phyloP scores from a whole-genome alignment of 2,797 vertebrate species.

The Pantherophis alleghaniensis region DNA sequence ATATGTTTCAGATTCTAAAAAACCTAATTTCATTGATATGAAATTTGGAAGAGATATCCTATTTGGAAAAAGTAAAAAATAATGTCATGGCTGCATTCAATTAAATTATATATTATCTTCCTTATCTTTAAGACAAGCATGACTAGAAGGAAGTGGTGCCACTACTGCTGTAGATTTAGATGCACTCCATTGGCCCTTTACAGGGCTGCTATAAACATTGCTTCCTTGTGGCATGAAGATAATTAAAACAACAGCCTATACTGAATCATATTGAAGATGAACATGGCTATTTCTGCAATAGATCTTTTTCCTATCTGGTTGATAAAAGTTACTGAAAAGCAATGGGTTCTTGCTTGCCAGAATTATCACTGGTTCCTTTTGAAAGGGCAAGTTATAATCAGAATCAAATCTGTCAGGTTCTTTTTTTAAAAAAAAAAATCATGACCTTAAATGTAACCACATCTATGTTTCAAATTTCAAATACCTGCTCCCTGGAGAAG shows the following conservation, averaged over 20 bases:
- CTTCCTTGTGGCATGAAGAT: neutral
- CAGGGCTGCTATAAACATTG: conserved; percentile 8
- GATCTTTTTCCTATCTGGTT: neutral
- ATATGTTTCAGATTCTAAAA: neutral
- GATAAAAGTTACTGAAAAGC: neutral
- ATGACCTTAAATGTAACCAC: neutral
- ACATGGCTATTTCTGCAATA: neutral
- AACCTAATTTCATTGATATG: neutral
- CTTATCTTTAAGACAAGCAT: neutral
- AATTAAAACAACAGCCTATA: neutral
- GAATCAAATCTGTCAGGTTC: neutral
- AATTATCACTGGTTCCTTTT: neutral
- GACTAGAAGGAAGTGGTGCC: neutral
- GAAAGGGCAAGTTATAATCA: neutral
- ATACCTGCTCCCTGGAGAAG: neutral
- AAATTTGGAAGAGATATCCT: neutral
- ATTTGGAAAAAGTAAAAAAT: neutral
- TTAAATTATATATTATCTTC: neutral
- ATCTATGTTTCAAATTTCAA: neutral
- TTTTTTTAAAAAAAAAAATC: neutral
- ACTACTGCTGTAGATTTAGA: neutral
- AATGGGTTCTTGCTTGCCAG: neutral
- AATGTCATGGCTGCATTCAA: neutral
- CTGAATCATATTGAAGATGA: neutral
- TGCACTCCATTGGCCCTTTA: neutral